Base-by-base conservation (phyloP, 2,113 vertebrate genomes). In the Mus spicilegus region DNA sequence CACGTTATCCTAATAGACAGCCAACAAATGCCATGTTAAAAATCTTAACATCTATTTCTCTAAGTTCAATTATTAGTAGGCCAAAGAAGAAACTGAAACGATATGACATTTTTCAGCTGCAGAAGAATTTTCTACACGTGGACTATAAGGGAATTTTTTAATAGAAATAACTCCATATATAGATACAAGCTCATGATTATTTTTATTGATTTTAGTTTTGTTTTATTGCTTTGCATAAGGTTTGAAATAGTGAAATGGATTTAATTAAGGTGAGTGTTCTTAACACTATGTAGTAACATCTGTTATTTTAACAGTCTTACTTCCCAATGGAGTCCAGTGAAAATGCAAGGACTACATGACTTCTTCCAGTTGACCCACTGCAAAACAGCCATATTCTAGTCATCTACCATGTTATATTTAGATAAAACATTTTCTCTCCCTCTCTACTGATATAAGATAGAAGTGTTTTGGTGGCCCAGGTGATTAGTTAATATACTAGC, bases 241-340 rank as follows among this genome's bases (percentile, higher is more conserved):
- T 84, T 70, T 95, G 51, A 19, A 89, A 81, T 61, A 76, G 54
- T 42, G 28, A 94, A 86, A 63, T 16, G n/a, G 11, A 96, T 89
- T 88, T 61, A n/a, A 91, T 86, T 46, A 36, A 94, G 76, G 86
- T 54, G 58, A 56, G 33, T 36, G 9, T 54, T 56, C 49, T 39
- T 81, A 75, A 39, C 49, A 72, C 46, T 91, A 19, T 78, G 30
- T 30, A 51, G 46, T 54, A 82, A 1, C 24, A 73, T 49, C 72
- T 63, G 54, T 67, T 49, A 4, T 42, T 42, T 95, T 26, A 95
- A 46, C 19, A 81, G 17, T 82, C 49, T 91, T 58, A 30, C 39
- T 61, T 42, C 6, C 17, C 39, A 76, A 1, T 69, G 46, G 42
- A 69, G 22, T 5, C 11, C 39, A 78, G 3, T 56, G 36, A 82